A percentile compares a stretch with the other conserved stretches of the same genome.
phyloP scores from a whole-genome alignment of 2,113 vertebrate species.

The Empidonax traillii region DNA sequence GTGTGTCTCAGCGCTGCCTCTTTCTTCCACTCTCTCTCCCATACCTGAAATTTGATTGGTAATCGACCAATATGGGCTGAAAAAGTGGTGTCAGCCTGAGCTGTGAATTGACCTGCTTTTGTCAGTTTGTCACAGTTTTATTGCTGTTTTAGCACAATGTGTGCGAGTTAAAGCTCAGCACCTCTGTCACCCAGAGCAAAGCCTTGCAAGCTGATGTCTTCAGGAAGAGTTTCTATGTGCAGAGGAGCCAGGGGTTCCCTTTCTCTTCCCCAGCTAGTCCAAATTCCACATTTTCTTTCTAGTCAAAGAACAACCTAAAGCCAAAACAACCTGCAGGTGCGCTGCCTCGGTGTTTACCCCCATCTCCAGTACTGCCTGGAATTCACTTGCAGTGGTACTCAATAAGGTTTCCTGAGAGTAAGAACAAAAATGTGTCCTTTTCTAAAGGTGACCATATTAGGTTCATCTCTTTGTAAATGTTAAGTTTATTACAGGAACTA shows the following conservation, averaged over 20 bases:
- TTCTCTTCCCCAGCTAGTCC: neutral
- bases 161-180: neutral
- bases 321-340: neutral
- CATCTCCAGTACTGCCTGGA: neutral
- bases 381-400: neutral
- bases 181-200: neutral
- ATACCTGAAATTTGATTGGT: conserved; percentile 31
- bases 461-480: neutral
- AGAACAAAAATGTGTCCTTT: neutral
- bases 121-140: conserved; percentile 46
- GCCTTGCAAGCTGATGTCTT: neutral
- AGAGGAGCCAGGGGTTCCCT: neutral
- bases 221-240: neutral
- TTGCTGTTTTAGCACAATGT: conserved; percentile 10
- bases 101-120: conserved; percentile 62
- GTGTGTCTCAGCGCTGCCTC: neutral
- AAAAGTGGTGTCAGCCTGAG: conserved; percentile 37
- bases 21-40: neutral
- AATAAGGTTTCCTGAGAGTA: neutral
- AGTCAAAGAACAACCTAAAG: neutral
- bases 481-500: neutral
- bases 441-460: neutral
- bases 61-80: conserved; percentile 24
- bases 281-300: neutral
- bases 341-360: neutral